A percentile compares a stretch with the other conserved stretches of the same genome.
phyloP scores from a whole-genome alignment of 2,113 vertebrate genomes.

The Uria aalge region DNA sequence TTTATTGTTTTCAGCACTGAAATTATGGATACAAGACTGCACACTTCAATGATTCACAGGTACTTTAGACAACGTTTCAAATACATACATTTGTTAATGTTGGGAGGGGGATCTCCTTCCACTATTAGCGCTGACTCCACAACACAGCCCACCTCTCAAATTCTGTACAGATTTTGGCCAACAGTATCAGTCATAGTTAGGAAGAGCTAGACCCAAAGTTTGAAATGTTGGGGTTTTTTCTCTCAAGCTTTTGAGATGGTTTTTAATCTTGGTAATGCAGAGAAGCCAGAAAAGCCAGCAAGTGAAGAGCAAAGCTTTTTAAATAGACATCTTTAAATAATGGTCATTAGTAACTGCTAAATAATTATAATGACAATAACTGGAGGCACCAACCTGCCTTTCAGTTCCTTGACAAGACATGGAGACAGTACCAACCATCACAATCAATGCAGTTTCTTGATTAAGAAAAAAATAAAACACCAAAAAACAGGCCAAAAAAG shows the following conservation, averaged over 20 bases:
- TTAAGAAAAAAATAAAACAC: background rate
- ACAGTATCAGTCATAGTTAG: background rate
- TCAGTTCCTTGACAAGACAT: background rate
- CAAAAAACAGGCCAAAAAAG: background rate
- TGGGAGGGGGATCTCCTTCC: background rate
- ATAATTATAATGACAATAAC: background rate
- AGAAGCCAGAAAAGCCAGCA: background rate
- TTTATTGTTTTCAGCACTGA: background rate
- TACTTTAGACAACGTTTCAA: background rate
- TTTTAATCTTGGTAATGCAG: background rate
- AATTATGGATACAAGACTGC: background rate
- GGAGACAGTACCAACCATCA: background rate
- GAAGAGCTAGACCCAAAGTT: background rate
- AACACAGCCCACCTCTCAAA: background rate
- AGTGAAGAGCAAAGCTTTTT: background rate
- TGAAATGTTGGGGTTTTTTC: rapidly evolving
- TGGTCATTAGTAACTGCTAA: background rate
- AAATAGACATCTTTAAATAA: background rate
- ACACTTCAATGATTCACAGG: background rate
- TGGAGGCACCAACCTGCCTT: background rate
- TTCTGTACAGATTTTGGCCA: background rate
- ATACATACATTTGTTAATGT: background rate
- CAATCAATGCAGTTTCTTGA: background rate
- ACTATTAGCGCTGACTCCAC: background rate
- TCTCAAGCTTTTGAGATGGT: background rate